These are phyloP conservation scores for Halocynthia roretzi DNA, from an alignment of 23 tunicate species.

Conservation along the genomic window DNA sequence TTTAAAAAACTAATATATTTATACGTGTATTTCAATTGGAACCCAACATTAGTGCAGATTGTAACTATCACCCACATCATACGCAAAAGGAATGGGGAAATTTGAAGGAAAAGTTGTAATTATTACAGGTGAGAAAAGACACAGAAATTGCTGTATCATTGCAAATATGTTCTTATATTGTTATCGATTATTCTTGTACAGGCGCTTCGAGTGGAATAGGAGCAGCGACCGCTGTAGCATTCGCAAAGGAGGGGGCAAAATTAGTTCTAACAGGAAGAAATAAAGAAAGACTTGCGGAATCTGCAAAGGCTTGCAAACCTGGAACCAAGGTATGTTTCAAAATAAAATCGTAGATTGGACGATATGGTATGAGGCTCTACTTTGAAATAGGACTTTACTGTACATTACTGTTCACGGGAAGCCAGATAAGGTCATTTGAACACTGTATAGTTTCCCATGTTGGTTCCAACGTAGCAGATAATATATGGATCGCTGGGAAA, in stretches of 20 bases:
- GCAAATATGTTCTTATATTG: background rate
- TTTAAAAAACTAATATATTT: too few relatives aligned
- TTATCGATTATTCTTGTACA: background rate
- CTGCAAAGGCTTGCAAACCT: background rate
- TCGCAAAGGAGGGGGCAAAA: conserved; percentile 3
- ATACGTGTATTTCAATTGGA: too few relatives aligned
- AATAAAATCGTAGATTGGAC: background rate
- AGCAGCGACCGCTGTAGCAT: conserved; percentile 10
- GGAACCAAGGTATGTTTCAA: background rate
- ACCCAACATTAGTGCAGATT: too few relatives aligned
- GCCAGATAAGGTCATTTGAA: too few relatives aligned
- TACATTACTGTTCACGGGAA: too few relatives aligned
- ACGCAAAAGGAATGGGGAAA: background rate
- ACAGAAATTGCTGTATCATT: background rate
- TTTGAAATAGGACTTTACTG: too few relatives aligned
- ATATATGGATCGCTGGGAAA: too few relatives aligned
- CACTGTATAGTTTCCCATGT: too few relatives aligned
- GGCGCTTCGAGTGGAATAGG: conserved; percentile 13
- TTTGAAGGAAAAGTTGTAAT: conserved; percentile 9
- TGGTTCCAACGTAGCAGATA: too few relatives aligned
- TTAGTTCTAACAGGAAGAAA: conserved; percentile 1
- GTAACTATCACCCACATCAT: too few relatives aligned
- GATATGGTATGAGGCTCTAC: too few relatives aligned
- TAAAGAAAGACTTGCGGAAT: background rate
- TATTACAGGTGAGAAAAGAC: background rate